phyloP scores from a whole-genome alignment of 2,113 vertebrate species.

The Strigops habroptila region DNA sequence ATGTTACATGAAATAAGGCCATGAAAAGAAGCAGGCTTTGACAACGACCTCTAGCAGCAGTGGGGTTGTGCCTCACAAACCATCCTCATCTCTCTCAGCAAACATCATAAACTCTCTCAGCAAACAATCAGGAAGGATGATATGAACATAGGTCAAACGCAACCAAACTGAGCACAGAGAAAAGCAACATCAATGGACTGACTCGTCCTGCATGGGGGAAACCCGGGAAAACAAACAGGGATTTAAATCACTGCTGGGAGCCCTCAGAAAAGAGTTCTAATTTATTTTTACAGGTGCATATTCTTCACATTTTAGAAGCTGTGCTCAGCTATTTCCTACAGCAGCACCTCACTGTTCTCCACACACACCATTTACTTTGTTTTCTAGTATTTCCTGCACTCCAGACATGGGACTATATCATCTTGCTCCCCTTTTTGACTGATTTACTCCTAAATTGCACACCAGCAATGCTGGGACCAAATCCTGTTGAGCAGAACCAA shows the following conservation, averaged over 20 bases:
- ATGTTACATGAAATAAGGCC: not conserved
- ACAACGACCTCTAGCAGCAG: accelerated
- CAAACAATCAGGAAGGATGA: not conserved
- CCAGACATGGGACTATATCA: accelerated
- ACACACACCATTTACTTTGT: accelerated
- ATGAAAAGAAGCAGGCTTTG: not conserved
- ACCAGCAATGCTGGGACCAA: not conserved
- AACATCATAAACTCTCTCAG: not conserved
- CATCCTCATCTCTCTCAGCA: not conserved
- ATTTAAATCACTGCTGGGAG: not conserved
- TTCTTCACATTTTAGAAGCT: accelerated
- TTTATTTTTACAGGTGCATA: not conserved
- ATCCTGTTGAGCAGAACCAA: not conserved
- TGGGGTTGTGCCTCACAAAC: not conserved
- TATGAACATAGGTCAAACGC: accelerated
- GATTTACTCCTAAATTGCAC: not conserved
- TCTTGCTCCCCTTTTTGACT: not conserved
- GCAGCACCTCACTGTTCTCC: not conserved
- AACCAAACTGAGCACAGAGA: not conserved
- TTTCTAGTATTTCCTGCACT: not conserved
- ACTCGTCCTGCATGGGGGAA: not conserved
- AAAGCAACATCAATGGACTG: not conserved
- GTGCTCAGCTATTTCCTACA: accelerated
- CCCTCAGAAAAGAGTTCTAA: not conserved
- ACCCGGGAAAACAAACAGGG: not conserved